Conservation (phyloP, 2,113 vertebrate species). For the Capreolus pygargus region DNA sequence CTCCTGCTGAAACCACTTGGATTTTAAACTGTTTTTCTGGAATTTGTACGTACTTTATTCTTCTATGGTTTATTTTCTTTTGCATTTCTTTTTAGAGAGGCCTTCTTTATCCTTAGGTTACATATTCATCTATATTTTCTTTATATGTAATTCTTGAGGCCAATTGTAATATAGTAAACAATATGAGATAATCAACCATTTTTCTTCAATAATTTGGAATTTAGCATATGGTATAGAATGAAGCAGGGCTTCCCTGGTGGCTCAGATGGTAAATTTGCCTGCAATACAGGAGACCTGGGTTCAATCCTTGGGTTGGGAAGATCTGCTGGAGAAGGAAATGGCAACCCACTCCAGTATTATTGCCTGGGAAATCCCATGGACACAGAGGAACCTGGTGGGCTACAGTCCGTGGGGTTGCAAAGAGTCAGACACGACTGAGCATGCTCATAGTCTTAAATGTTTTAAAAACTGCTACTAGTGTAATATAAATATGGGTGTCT, state of each 20-base stretch:
- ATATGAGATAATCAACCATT: not conserved
- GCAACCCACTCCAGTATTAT: not conserved
- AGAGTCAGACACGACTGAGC: not conserved
- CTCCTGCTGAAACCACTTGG: not conserved
- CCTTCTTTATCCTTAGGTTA: not conserved
- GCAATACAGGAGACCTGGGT: not conserved
- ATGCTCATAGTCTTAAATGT: not conserved
- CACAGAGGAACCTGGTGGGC: not conserved
- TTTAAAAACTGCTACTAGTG: not conserved
- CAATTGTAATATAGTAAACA: not conserved
- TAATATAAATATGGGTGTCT: not conserved
- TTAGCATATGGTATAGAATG: not conserved
- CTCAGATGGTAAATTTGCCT: not conserved
- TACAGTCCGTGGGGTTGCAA: not conserved
- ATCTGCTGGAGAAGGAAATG: not conserved
- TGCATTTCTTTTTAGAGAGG: slow-evolving; percentile 5
- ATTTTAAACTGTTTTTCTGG: not conserved
- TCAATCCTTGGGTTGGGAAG: not conserved
- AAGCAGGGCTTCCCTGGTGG: not conserved
- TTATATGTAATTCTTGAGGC: not conserved
- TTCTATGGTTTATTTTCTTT: not conserved
- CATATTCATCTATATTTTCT: not conserved
- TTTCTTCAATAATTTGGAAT: slow-evolving; percentile 10
- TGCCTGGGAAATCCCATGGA: not conserved
- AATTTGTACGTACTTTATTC: not conserved